Percentiles rank a stretch among this genome's conserved stretches.
Evolutionary conservation across 37 sponge, comb jelly and placozoan genomes (phyloP).

Genomic region (Beroe forskalii): DNA sequence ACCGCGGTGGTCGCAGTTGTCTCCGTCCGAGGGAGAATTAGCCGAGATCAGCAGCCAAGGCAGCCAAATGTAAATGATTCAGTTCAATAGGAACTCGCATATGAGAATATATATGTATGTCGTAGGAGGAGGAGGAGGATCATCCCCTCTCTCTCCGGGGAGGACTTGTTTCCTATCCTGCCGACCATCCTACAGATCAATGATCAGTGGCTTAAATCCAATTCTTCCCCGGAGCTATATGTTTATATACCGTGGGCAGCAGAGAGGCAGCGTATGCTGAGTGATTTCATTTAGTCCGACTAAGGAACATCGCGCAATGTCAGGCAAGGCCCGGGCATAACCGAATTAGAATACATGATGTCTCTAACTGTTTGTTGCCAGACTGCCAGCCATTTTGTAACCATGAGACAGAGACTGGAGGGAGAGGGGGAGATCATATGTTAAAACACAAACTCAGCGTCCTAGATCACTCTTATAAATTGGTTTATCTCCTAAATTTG

Average conservation of each 20-base stretch:
- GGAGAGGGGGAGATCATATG: too few species aligned
- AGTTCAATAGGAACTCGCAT: not conserved
- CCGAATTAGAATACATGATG: not conserved
- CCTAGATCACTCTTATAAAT: not conserved
- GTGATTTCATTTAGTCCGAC: not conserved
- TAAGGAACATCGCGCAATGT: not conserved
- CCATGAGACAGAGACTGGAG: too few species aligned
- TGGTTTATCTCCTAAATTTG: not conserved
- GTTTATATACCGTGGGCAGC: too few species aligned
- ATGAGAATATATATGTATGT: not conserved
- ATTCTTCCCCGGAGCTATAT: not conserved
- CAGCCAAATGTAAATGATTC: not conserved
- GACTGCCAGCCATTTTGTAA: not conserved
- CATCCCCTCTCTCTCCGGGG: too few species aligned
- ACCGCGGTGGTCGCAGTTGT: too few species aligned
- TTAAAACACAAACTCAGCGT: too few species aligned
- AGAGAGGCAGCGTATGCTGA: too few species aligned
- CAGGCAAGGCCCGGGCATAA: not conserved
- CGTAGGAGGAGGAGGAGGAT: too few species aligned
- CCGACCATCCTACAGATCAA: not conserved
- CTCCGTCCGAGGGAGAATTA: not conserved
- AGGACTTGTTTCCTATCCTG: not conserved
- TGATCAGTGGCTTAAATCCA: not conserved
- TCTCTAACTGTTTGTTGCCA: not conserved
- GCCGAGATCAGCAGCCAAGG: not conserved